phyloP scores from a whole-genome alignment of 2,113 vertebrate species.

The Tragelaphus buxtoni region DNA sequence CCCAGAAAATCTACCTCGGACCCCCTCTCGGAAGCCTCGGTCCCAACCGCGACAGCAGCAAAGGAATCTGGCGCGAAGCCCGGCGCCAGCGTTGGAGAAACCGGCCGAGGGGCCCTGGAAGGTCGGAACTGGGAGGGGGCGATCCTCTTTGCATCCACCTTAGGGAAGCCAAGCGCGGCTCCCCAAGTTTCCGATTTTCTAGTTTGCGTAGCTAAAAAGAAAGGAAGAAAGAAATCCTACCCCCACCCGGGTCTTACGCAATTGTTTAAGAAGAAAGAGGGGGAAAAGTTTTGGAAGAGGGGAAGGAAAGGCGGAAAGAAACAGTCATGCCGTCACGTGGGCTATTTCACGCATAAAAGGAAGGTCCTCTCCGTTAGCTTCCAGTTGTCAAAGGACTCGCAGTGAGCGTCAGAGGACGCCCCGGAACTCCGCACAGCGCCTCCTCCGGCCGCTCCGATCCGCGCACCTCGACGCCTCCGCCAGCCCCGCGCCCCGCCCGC shows the following conservation, averaged over 20 bases:
- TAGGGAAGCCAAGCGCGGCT: neutral
- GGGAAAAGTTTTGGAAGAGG: neutral
- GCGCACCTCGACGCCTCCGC: neutral
- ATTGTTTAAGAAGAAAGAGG: neutral
- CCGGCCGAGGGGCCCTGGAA: too few relatives aligned
- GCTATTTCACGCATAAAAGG: constrained; percentile 44
- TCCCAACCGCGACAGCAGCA: fast-evolving
- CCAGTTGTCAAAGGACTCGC: constrained; percentile 49
- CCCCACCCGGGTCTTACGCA: neutral
- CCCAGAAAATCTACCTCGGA: fast-evolving
- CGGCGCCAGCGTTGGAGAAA: neutral
- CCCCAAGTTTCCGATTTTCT: neutral
- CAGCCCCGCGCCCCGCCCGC: neutral
- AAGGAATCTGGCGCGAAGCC: neutral
- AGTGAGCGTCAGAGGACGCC: neutral
- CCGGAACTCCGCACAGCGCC: neutral
- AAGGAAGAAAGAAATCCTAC: neutral
- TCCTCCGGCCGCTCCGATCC: fast-evolving
- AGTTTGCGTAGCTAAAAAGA: neutral
- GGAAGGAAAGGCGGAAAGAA: neutral
- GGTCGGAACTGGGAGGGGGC: neutral
- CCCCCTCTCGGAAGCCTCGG: neutral
- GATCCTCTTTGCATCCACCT: neutral
- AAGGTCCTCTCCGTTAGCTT: neutral
- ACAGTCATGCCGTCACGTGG: constrained; percentile 24